Base-by-base conservation (phyloP, 1,140 invertebrate genomes). In the Scaptomyza hsui region DNA sequence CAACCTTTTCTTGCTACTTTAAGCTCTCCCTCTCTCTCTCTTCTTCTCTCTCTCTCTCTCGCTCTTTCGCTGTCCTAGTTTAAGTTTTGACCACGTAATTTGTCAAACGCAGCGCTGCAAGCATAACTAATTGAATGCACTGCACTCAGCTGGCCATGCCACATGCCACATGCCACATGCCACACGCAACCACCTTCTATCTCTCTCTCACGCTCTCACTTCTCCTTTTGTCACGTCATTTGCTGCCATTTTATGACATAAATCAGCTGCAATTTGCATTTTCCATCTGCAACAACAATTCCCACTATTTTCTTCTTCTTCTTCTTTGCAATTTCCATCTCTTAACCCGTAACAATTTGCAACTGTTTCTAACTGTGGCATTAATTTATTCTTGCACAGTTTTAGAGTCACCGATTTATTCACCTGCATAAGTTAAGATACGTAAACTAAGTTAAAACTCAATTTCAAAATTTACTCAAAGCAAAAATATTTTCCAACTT, bases 241-340 rank as follows among this genome's bases (percentile, higher is more conserved):
- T 29, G 39, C 51, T 63, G 52, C 60, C 65, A 63, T 44, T 74
- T 64, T 70, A 42, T 60, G 64, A 69, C 73, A 76, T 73, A 76
- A 73, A 76, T 71, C 71, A 64, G 45, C 44, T 32, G 72, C 68
- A 72, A 75, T 75, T 75, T 75, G 59, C 75, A 78, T 78, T 75
- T 75, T 67, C 41, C 51, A 62, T 37, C 55, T 16, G 16, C 32
- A 49, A 48, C 29, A 39, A 16, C 39, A n/a, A 60, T n/a, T n/a
- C n/a, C n/a, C n/a, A n/a, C n/a, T n/a, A n/a, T n/a, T n/a, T n/a
- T n/a, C n/a, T n/a, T n/a, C 55, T 21, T 29, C 18, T 67, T 62
- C 45, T 56, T 64, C 37, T 68, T 24, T 63, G 61, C 55, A 72
- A 75, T 75, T 67, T 75, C 69, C 72, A 49, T 49, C 18, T 56